Evolutionary conservation across 2,113 vertebrate species (phyloP).

Genomic region (Galemys pyrenaicus): DNA sequence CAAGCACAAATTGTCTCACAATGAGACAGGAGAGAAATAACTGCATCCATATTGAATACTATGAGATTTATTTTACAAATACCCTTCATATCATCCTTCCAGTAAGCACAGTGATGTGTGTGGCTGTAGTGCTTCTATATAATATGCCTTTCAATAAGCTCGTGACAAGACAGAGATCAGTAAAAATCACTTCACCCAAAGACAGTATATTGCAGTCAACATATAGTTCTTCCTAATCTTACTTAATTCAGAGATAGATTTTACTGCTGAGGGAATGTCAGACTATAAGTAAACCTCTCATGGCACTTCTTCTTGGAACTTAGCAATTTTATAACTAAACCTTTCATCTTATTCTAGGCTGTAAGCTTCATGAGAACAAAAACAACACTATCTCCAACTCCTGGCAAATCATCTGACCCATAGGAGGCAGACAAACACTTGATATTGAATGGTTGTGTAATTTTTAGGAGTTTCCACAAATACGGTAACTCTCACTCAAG

Average conservation of each 20-base stretch:
- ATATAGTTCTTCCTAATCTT: not conserved
- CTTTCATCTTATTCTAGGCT: not conserved
- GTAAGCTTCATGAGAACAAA: not conserved
- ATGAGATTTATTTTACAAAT: not conserved
- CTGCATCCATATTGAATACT: not conserved
- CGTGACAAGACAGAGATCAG: not conserved
- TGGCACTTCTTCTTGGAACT: not conserved
- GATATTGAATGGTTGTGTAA: not conserved
- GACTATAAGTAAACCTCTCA: not conserved
- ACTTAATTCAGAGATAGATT: not conserved
- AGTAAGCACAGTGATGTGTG: not conserved
- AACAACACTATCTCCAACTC: not conserved
- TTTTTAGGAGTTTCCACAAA: conserved; percentile 27
- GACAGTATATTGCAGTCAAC: not conserved
- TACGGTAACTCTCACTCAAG: not conserved
- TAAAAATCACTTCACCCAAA: not conserved
- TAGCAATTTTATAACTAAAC: not conserved
- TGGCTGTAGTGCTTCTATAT: not conserved
- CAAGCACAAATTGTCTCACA: not conserved
- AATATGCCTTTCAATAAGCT: not conserved
- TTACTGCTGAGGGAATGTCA: not conserved
- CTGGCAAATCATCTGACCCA: not conserved
- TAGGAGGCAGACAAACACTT: not conserved
- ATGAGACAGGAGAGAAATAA: conserved; percentile 25
- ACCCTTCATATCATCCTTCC: not conserved